phyloP scores from a whole-genome alignment of 2,113 vertebrate species.

The Corvus hawaiiensis region DNA sequence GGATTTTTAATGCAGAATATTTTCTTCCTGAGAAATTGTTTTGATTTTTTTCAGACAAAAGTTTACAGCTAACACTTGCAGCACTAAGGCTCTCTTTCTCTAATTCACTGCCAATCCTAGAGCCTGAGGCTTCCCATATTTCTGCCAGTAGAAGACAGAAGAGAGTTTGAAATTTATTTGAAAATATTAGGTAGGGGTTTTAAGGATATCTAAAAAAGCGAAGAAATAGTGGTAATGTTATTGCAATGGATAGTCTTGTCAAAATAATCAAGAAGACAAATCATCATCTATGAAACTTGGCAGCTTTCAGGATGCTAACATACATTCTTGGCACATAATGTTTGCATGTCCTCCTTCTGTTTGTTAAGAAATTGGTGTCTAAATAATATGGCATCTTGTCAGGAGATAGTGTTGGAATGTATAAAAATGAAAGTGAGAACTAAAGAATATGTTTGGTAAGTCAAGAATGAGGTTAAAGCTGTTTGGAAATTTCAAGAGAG shows the following conservation, averaged over 20 bases:
- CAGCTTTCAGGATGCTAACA: not conserved
- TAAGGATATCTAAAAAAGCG: not conserved
- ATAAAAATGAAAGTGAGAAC: conserved; percentile 16
- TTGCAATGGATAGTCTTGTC: not conserved
- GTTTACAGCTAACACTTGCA: not conserved
- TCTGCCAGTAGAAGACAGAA: conserved; percentile 14
- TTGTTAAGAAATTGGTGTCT: conserved; percentile 15
- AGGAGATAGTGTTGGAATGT: not conserved
- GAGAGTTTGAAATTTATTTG: not conserved
- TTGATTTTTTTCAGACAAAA: not conserved
- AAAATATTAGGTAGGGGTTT: not conserved
- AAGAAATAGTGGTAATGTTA: not conserved
- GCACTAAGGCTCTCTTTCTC: not conserved
- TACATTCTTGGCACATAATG: not conserved
- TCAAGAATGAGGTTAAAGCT: conserved; percentile 2
- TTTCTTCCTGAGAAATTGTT: not conserved
- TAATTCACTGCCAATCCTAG: not conserved
- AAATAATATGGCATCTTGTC: conserved; percentile 1
- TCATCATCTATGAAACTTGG: not conserved
- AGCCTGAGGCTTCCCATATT: not conserved
- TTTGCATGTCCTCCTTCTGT: not conserved
- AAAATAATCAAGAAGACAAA: conserved; percentile 36
- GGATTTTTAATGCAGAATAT: not conserved
- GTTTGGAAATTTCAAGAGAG: not conserved
- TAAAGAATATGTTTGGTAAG: not conserved